These are phyloP conservation scores for Eupelmus urozonus DNA, from an alignment of 2,888 invertebrate genomes.

Conservation along the genomic window DNA sequence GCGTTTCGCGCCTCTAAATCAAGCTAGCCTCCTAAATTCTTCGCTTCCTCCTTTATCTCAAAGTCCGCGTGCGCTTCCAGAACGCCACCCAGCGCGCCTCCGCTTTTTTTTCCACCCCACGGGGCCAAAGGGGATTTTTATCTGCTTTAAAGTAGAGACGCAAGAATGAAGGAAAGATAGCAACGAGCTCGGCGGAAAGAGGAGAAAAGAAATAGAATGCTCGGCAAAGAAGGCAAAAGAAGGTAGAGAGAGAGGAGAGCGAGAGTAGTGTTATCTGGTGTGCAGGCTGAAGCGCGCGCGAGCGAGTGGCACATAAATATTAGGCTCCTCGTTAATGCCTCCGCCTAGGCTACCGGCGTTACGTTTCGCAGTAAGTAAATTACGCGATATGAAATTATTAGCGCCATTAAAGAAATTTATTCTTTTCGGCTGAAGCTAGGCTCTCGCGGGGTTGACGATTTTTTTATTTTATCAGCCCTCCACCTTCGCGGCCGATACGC, in stretches of 20 bases:
- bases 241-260: constrained; percentile 46
- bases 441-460: constrained; percentile 73
- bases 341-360: constrained; percentile 77
- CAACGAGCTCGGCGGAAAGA: constrained; percentile 31
- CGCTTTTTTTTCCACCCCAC: constrained; percentile 1
- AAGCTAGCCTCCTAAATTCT: constrained; percentile 54
- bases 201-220: constrained; percentile 57
- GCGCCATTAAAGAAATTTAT: constrained; percentile 78
- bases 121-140: constrained; percentile 57
- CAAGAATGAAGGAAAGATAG: constrained; percentile 59
- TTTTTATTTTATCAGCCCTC: constrained; percentile 73
- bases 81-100: background rate
- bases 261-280: constrained; percentile 76
- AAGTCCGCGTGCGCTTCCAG: constrained; percentile 25
- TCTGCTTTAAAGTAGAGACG: constrained; percentile 59
- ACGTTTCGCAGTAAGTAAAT: constrained; percentile 78
- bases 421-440: constrained; percentile 73
- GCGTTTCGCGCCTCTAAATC: constrained; percentile 45
- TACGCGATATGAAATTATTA: constrained; percentile 78
- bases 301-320: constrained; percentile 77
- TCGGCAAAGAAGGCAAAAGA: constrained; percentile 50
- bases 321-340: constrained; percentile 78
- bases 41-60: constrained; percentile 52
- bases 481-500: background rate
- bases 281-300: constrained; percentile 49